phyloP scores from a whole-genome alignment of 2,797 vertebrate genomes.

The Bryconaethiops microstoma region DNA sequence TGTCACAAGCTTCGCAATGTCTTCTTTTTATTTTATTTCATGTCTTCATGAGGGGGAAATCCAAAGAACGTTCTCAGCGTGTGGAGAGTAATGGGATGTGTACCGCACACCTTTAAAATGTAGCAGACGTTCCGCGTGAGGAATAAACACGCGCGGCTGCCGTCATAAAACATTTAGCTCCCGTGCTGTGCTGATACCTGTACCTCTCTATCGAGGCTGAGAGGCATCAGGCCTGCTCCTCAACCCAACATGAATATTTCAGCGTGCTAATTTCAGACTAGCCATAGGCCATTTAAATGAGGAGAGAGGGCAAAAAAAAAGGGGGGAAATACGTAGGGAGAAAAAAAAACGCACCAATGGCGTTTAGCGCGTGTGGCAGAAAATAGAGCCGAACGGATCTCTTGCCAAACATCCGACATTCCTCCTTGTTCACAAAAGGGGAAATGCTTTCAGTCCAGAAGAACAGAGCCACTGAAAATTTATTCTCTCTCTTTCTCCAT shows the following conservation, averaged over 20 bases:
- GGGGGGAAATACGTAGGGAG: background rate
- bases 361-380: constrained; percentile 60
- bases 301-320: background rate
- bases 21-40: constrained; percentile 2
- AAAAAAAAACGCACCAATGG: background rate
- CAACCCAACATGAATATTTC: constrained; percentile 72
- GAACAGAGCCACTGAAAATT: background rate
- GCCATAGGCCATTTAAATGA: constrained; percentile 66
- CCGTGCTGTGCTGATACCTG: constrained; percentile 58
- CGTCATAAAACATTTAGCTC: constrained; percentile 65
- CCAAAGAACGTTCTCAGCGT: constrained; percentile 27
- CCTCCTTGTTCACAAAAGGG: background rate
- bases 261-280: constrained; percentile 68
- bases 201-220: constrained; percentile 58
- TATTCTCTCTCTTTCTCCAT: background rate
- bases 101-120: constrained; percentile 13
- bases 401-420: constrained; percentile 21
- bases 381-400: constrained; percentile 39
- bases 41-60: constrained; percentile 25
- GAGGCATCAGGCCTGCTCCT: constrained; percentile 43
- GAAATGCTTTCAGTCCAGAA: background rate
- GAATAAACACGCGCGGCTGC: constrained; percentile 27
- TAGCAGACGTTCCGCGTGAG: constrained; percentile 43
- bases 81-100: constrained; percentile 20
- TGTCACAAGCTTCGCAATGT: background rate